Percentiles rank a stretch among this genome's conserved stretches.
Evolutionary conservation across 2,797 vertebrate genomes (phyloP).

Genomic region (Ptychadena robeensis): DNA sequence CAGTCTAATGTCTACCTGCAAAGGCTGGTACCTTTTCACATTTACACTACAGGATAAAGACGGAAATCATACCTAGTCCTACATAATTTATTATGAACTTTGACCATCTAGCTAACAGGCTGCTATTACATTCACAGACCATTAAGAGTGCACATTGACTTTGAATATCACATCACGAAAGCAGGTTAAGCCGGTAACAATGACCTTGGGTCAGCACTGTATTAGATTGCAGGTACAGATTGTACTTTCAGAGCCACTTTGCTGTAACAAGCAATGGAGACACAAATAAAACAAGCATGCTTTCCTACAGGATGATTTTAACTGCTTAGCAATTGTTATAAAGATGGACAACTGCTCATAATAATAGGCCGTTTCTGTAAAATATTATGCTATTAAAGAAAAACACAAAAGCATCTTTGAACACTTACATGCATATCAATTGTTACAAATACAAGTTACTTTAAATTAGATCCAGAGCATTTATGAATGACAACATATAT

Average conservation of each 20-base stretch:
- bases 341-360: constrained; percentile 75
- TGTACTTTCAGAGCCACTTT: constrained; percentile 26
- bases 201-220: constrained; percentile 50
- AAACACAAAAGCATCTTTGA: no score
- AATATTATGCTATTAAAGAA: no score
- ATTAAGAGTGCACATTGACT: constrained; percentile 34
- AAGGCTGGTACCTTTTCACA: constrained; percentile 29
- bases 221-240: constrained; percentile 34
- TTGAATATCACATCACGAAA: constrained; percentile 52
- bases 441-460: no score
- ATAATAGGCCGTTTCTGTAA: constrained; percentile 74
- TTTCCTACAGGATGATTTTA: neutral
- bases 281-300: constrained; percentile 14
- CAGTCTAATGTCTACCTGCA: constrained; percentile 14
- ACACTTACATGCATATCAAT: no score
- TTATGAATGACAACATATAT: no score
- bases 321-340: constrained; percentile 75
- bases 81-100: constrained; percentile 52
- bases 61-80: constrained; percentile 31
- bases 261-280: constrained; percentile 2
- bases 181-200: constrained; percentile 45
- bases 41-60: constrained; percentile 19
- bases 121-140: constrained; percentile 37
- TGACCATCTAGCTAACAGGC: constrained; percentile 45
- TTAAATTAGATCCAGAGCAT: no score